These are phyloP conservation scores for Pagetopsis macropterus DNA, from an alignment of 2,797 vertebrate species.

Conservation along the genomic window DNA sequence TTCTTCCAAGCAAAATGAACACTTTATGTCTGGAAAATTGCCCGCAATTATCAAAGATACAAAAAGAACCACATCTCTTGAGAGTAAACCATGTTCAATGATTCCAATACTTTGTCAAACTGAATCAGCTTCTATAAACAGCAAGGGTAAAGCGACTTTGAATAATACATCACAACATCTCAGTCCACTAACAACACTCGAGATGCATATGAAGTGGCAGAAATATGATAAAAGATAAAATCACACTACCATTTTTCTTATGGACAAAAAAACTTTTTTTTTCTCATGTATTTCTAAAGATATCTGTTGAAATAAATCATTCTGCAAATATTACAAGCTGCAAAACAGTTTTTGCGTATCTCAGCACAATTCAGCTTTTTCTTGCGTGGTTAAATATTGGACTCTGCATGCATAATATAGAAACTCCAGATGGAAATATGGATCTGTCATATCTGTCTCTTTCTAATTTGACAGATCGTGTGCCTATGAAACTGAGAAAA, in stretches of 20 bases:
- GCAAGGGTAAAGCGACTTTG: conserved; percentile 41
- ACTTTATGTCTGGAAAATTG: conserved; percentile 27
- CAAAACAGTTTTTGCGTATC: conserved; percentile 40
- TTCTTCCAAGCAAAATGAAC: conserved; percentile 37
- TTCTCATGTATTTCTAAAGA: conserved; percentile 25
- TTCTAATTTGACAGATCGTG: conserved; percentile 28
- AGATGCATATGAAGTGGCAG: conserved; percentile 7
- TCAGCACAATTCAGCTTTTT: conserved; percentile 52
- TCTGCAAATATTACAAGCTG: conserved; percentile 37
- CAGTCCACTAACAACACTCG: neutral
- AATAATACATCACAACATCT: conserved; percentile 42
- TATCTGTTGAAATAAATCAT: conserved; percentile 60
- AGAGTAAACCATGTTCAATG: conserved; percentile 25
- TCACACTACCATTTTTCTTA: conserved; percentile 26
- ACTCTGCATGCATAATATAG: conserved; percentile 50
- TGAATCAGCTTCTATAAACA: conserved; percentile 37
- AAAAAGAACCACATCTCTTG: conserved; percentile 18
- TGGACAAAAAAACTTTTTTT: conserved; percentile 36
- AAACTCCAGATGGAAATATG: conserved; percentile 33
- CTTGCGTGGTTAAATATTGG: conserved; percentile 54
- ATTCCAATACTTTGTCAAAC: conserved; percentile 48
- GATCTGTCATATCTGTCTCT: conserved; percentile 46
- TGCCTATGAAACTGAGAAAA: conserved; percentile 33
- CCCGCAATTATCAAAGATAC: conserved; percentile 38
- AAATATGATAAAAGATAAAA: conserved; percentile 36